These are phyloP conservation scores for Cecidostiba fungosa DNA, from an alignment of 2,888 invertebrate species.

Conservation along the genomic window DNA sequence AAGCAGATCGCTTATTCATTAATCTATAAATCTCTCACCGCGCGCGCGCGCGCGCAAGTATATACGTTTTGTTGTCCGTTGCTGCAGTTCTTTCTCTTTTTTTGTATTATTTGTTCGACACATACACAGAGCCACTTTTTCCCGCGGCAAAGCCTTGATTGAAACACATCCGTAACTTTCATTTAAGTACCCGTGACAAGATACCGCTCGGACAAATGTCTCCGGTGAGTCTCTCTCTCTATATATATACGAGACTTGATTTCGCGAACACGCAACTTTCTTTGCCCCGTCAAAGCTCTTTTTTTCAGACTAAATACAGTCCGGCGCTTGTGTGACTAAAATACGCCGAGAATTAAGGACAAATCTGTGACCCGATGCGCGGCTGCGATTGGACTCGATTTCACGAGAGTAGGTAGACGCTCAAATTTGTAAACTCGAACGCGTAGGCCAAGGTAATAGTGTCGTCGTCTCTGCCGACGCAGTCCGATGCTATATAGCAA, in stretches of 20 bases:
- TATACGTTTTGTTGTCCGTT: not conserved
- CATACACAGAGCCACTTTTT: not conserved
- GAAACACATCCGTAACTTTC: conserved; percentile 56
- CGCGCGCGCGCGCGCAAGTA: not conserved
- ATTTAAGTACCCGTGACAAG: conserved; percentile 20
- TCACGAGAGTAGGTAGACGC: conserved; percentile 17
- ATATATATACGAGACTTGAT: conserved; percentile 45
- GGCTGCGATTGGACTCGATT: conserved; percentile 40
- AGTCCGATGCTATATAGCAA: too few species aligned
- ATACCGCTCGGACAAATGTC: conserved; percentile 2
- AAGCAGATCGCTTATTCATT: not conserved
- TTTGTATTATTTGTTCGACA: not conserved
- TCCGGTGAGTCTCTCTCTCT: conserved; percentile 1
- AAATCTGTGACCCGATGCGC: conserved; percentile 12
- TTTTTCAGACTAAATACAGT: not conserved
- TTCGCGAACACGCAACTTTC: conserved; percentile 54
- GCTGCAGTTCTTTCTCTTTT: not conserved
- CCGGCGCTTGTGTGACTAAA: conserved; percentile 41
- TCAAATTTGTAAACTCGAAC: conserved; percentile 48
- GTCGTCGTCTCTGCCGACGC: not conserved
- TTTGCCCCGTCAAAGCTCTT: conserved; percentile 27
- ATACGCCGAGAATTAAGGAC: conserved; percentile 51
- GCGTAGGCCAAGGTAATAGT: conserved; percentile 16
- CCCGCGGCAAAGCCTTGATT: conserved; percentile 13
- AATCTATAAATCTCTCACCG: not conserved